Evolutionary conservation across 1,140 invertebrate genomes (phyloP).

Genomic region (Atta cephalotes): DNA sequence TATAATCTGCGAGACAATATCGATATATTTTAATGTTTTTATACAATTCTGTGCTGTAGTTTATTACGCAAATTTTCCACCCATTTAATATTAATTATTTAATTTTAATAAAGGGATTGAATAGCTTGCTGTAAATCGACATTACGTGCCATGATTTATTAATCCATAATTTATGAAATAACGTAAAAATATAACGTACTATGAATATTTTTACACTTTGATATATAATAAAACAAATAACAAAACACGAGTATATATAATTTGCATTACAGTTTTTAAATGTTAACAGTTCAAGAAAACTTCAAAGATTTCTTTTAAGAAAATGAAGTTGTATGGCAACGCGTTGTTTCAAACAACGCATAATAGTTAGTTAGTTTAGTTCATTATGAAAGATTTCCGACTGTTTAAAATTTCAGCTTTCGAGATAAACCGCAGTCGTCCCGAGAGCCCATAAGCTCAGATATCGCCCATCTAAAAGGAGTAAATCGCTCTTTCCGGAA

Average conservation of each 20-base stretch:
- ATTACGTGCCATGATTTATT: neutral
- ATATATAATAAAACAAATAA: neutral
- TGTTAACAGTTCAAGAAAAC: too few species aligned
- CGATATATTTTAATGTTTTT: neutral
- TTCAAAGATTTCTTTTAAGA: neutral
- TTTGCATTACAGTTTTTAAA: neutral
- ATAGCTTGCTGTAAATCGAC: neutral
- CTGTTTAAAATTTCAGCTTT: constrained; percentile 40
- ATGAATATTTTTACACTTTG: neutral
- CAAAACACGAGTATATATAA: neutral
- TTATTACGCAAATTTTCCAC: neutral
- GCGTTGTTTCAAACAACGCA: neutral
- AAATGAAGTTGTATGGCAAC: neutral
- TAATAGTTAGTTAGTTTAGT: neutral
- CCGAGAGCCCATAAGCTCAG: neutral
- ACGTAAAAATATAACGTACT: neutral
- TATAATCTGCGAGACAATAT: neutral
- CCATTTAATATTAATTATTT: neutral
- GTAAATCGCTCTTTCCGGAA: constrained; percentile 21
- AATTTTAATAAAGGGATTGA: neutral
- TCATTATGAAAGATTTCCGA: neutral
- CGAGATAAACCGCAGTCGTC: constrained; percentile 2
- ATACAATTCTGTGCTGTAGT: neutral
- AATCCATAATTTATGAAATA: neutral
- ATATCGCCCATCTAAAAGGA: neutral